Evolutionary conservation across 2,888 invertebrate species (phyloP).

Genomic region (Anoplius nigerrimus): DNA sequence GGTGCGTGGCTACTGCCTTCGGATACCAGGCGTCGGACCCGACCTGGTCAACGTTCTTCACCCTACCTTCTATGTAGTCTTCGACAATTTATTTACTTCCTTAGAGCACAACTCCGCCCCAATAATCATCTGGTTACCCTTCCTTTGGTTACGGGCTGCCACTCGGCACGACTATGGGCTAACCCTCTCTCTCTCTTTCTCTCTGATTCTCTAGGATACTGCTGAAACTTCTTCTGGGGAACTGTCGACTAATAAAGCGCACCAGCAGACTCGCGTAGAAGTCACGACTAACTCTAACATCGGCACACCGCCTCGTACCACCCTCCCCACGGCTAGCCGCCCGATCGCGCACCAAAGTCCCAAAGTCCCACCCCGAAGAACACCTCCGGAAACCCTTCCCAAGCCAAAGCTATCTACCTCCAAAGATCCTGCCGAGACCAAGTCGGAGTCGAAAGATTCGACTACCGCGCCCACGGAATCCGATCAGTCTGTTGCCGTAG

Average conservation of each 20-base stretch:
- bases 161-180: slow-evolving; percentile 39
- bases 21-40: neutral
- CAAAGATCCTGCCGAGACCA: slow-evolving; percentile 33
- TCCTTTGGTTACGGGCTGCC: slow-evolving; percentile 53
- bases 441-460: slow-evolving; percentile 5
- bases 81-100: slow-evolving; percentile 5
- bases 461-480: neutral
- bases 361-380: slow-evolving; percentile 64
- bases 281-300: slow-evolving; percentile 56
- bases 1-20: neutral
- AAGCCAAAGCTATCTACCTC: slow-evolving; percentile 41
- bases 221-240: slow-evolving; percentile 70
- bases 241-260: slow-evolving; percentile 67
- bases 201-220: slow-evolving; percentile 71
- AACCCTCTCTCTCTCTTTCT: slow-evolving; percentile 26
- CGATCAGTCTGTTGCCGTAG: neutral
- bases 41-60: too few relatives aligned
- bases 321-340: slow-evolving; percentile 47
- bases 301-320: slow-evolving; percentile 27
- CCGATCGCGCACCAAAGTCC: slow-evolving; percentile 70
- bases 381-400: slow-evolving; percentile 57
- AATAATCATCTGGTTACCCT: too few relatives aligned
- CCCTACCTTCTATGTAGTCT: slow-evolving; percentile 18
- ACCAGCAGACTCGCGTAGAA: slow-evolving; percentile 58
- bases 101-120: slow-evolving; percentile 21